Base-by-base conservation (phyloP, 2,113 vertebrate genomes). In the Trachemys scripta region DNA sequence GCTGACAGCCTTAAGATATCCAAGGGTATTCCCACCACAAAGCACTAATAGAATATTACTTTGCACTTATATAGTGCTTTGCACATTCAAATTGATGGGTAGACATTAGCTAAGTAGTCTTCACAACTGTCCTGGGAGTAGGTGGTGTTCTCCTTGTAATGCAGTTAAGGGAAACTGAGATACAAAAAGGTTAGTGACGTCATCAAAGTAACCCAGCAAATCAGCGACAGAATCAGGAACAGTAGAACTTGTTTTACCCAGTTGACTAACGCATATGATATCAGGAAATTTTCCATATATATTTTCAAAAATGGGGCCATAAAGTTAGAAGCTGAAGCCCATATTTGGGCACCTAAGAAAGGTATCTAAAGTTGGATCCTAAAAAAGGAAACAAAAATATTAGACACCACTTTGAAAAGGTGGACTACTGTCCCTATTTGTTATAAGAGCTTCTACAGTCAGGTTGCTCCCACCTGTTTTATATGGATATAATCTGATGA, bases 11-110 rank as follows among this genome's bases (percentile, higher is more conserved):
- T 69, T 87, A 54, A 56, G 38, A 1, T 76, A 62, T 38, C 38
- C n/a, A 65, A 62, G 56, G 31, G 53, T 25, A 57, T 11, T 1
- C n/a, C 25, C 27, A 50, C 29, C 16, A 47, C 42, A 57, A 19
- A 27, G 6, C 7, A 1, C 0, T 50, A 62, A 78, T 86, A 81
- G 51, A 35, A 87, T 38, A 56, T 19, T 38, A 0, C 9, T 10
- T 20, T 69, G 45, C 10, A 38, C 9, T 62, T 50, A 35, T 0
- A 3, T 7, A 19, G 62, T 45, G 1, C 38, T 93, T 90, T 47
- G 56, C 38, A 17, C 59, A 31, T 62, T n/a, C 62, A 69, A 10
- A n/a, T 35, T 69, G 62, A 19, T 69, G 4, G 35, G 62, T n/a
- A 69, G 62, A n/a, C 62, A 69, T 69, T 69, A 69, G 35, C 35